Evolutionary conservation across 2,888 invertebrate species (phyloP).

Genomic region (Zhengitettix transpicula): DNA sequence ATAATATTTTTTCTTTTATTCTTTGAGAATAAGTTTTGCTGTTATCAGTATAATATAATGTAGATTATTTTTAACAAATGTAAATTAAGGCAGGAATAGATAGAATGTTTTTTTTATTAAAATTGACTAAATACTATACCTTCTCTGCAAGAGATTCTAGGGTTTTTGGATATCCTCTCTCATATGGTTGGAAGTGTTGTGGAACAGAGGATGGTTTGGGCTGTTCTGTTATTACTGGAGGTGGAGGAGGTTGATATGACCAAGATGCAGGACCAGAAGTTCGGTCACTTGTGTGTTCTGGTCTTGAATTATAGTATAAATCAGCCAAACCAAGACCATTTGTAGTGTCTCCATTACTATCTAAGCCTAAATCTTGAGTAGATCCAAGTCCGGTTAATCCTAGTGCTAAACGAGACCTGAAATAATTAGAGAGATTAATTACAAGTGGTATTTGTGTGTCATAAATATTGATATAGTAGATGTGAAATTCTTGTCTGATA

Average conservation of each 20-base stretch:
- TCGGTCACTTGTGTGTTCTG: slow-evolving; percentile 25
- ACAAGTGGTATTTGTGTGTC: no score
- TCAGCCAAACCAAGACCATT: slow-evolving; percentile 36
- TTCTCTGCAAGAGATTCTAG: slow-evolving; percentile 83
- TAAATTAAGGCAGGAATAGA: no score
- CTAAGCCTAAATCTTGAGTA: slow-evolving; percentile 28
- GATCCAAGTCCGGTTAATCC: slow-evolving; percentile 48
- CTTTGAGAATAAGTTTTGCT: no score
- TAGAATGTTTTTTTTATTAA: no score
- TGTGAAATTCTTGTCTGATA: no score
- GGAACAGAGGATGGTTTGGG: slow-evolving; percentile 48
- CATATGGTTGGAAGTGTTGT: slow-evolving; percentile 77
- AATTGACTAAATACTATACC: slow-evolving; percentile 20
- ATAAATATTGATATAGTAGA: no score
- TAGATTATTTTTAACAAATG: no score
- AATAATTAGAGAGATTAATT: not conserved
- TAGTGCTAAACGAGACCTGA: slow-evolving; percentile 40
- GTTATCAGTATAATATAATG: no score
- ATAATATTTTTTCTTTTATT: no score
- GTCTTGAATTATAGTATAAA: slow-evolving; percentile 63
- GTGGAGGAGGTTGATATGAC: slow-evolving; percentile 61
- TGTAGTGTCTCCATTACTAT: slow-evolving; percentile 10
- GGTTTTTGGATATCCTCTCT: slow-evolving; percentile 72
- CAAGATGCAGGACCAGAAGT: slow-evolving; percentile 27
- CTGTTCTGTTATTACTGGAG: slow-evolving; percentile 80